phyloP scores from a whole-genome alignment of 2,113 vertebrate genomes.

The Grallaria varia region DNA sequence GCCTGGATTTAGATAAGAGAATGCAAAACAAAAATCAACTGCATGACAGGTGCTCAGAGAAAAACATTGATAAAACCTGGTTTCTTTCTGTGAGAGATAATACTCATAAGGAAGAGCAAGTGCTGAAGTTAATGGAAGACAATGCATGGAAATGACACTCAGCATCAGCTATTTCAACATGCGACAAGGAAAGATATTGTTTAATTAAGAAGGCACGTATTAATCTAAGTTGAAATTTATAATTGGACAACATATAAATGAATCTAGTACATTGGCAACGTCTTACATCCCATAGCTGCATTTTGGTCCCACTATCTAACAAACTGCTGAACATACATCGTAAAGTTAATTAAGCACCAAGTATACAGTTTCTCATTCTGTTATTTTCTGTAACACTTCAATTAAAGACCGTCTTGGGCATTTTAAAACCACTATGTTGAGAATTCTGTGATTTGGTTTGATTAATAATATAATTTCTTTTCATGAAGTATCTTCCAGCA shows the following conservation, averaged over 20 bases:
- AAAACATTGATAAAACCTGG: neutral
- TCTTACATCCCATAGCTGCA: neutral
- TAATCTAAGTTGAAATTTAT: conserved; percentile 3
- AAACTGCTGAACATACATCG: neutral
- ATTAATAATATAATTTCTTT: conserved; percentile 42
- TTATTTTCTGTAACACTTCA: conserved; percentile 40
- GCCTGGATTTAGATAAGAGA: neutral
- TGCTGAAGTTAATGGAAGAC: neutral
- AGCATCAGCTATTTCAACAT: neutral
- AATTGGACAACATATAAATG: neutral
- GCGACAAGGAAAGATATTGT: neutral
- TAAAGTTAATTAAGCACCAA: conserved; percentile 37
- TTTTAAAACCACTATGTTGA: conserved; percentile 2
- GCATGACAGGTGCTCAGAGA: neutral
- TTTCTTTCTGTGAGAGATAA: neutral
- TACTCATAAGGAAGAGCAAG: neutral
- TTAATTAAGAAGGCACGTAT: conserved; percentile 1
- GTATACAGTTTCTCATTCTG: neutral
- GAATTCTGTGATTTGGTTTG: neutral
- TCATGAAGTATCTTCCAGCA: neutral
- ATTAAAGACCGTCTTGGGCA: conserved; percentile 24
- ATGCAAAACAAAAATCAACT: neutral
- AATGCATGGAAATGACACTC: neutral
- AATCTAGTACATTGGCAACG: neutral
- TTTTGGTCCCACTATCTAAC: neutral